Percentiles rank a stretch among this genome's conserved stretches.
These are phyloP conservation scores for Yponomeuta sedellus DNA, from an alignment of 2,888 invertebrate genomes.

Conservation along the genomic window DNA sequence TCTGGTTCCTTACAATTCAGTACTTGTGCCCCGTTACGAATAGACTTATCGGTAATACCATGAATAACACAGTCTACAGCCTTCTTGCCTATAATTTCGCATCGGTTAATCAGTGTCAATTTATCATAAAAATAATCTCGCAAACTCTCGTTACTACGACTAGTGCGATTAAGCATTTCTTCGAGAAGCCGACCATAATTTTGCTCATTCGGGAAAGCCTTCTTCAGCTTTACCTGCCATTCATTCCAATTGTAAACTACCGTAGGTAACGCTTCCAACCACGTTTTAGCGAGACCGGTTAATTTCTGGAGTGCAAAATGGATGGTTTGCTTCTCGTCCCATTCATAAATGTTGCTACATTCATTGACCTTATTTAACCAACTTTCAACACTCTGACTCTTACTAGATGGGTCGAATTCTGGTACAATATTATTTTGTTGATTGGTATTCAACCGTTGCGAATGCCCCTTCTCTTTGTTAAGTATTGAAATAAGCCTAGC, in stretches of 20 bases:
- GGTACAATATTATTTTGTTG: background rate
- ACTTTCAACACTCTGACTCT: background rate
- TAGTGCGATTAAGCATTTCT: background rate
- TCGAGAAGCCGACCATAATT: background rate
- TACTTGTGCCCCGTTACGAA: too few species aligned
- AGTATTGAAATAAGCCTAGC: too few species aligned
- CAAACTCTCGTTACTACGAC: background rate
- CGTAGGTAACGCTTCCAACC: background rate
- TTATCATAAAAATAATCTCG: slow-evolving; percentile 3
- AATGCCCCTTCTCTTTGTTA: too few species aligned
- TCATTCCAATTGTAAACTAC: background rate
- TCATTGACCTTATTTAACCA: slow-evolving; percentile 2
- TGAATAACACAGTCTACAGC: slow-evolving; percentile 1
- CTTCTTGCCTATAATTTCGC: background rate
- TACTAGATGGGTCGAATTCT: background rate
- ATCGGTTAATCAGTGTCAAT: background rate
- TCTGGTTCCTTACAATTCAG: too few species aligned
- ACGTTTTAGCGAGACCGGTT: background rate
- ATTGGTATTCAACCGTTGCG: too few species aligned
- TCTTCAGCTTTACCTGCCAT: background rate
- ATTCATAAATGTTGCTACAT: background rate
- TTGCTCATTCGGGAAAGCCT: background rate
- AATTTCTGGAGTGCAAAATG: slow-evolving; percentile 1
- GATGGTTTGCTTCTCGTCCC: background rate
- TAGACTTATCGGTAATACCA: background rate